A percentile compares a stretch with the other conserved stretches of the same genome.
These are phyloP conservation scores for Amphilophus citrinellus DNA, from an alignment of 2,113 vertebrate genomes.

Conservation along the genomic window DNA sequence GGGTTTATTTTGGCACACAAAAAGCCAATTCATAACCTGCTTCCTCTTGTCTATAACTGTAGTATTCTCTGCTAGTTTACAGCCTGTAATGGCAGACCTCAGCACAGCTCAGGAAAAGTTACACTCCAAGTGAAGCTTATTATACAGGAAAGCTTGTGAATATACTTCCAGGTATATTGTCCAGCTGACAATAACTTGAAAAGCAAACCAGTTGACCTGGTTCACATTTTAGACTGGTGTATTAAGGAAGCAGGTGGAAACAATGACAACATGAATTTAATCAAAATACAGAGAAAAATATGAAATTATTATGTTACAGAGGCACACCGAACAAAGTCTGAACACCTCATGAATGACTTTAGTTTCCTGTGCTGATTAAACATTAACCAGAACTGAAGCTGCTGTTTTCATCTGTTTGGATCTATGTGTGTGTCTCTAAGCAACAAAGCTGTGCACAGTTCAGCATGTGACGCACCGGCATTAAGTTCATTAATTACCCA, in stretches of 20 bases:
- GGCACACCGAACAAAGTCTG: neutral
- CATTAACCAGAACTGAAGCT: neutral
- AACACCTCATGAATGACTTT: neutral
- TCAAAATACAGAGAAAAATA: neutral
- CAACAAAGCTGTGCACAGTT: neutral
- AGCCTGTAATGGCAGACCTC: neutral
- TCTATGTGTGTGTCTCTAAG: neutral
- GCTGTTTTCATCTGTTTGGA: neutral
- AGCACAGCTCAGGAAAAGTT: neutral
- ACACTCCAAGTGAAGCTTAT: neutral
- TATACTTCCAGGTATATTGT: neutral
- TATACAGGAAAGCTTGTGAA: neutral
- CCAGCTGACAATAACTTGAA: neutral
- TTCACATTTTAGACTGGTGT: neutral
- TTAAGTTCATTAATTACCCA: neutral
- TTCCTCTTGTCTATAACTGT: neutral
- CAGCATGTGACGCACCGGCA: neutral
- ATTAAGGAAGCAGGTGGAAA: neutral
- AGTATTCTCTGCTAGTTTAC: constrained; percentile 17
- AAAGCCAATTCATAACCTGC: constrained; percentile 28
- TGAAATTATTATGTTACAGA: neutral
- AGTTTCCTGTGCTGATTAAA: neutral
- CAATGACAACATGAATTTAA: neutral
- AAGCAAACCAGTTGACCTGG: no score
- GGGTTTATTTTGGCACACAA: constrained; percentile 25